Percentiles rank a stretch among this genome's conserved stretches.
Evolutionary conservation across 2,888 invertebrate genomes (phyloP).

Genomic region (Eurytoma adleriae): DNA sequence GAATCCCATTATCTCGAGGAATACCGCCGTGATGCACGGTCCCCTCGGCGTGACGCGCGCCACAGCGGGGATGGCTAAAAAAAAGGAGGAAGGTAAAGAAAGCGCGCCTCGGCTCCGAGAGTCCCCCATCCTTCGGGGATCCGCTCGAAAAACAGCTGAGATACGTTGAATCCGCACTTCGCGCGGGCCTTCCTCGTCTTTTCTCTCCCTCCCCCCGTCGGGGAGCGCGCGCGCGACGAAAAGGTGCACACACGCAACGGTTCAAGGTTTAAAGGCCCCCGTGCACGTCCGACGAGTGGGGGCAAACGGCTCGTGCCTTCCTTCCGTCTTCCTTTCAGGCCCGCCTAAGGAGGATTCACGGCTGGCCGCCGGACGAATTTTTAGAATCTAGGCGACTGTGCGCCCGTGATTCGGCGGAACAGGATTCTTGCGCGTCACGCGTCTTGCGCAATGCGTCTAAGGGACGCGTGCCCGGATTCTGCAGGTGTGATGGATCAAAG

Average conservation of each 20-base stretch:
- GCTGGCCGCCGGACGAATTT: not conserved
- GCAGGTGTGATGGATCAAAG: no score
- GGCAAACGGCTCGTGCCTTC: conserved; percentile 69
- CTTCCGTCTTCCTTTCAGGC: conserved; percentile 57
- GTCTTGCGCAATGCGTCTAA: not conserved
- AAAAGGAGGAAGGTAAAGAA: conserved; percentile 29
- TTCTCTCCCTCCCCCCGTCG: not conserved
- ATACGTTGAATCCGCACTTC: conserved; percentile 65
- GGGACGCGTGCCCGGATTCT: not conserved
- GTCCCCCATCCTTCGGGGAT: not conserved
- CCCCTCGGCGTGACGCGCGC: conserved; percentile 1
- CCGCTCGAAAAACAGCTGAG: conserved; percentile 69
- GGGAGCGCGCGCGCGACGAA: not conserved
- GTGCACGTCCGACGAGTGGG: not conserved
- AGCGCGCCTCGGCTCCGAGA: conserved; percentile 25
- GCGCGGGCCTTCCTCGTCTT: conserved; percentile 18
- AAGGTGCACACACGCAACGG: conserved; percentile 28
- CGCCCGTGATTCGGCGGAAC: not conserved
- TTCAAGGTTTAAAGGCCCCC: conserved; percentile 64
- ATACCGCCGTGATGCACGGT: conserved; percentile 18
- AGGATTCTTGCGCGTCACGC: not conserved
- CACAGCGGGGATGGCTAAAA: not conserved
- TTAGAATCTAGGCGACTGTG: not conserved
- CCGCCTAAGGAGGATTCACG: no score
- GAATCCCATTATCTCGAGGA: conserved; percentile 51